Percentiles rank a stretch among this genome's conserved stretches.
Conservation (phyloP, 1,140 invertebrate genomes). For the Lithobius niger region DNA sequence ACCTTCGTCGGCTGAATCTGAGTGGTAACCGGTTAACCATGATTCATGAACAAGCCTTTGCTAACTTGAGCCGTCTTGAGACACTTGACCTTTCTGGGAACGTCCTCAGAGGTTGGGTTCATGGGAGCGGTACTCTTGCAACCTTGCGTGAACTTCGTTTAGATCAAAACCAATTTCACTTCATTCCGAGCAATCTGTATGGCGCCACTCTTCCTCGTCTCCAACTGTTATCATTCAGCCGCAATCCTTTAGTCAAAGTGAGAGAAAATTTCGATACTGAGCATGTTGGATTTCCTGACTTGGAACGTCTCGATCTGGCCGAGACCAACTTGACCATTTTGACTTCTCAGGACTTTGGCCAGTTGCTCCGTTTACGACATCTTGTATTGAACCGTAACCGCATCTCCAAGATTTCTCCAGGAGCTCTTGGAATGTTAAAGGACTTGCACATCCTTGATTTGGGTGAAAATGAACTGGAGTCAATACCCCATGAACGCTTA, state of each 20-base stretch:
- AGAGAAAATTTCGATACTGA: constrained; percentile 18
- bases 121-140: no score
- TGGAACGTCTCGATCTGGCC: constrained; percentile 60
- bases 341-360: constrained; percentile 72
- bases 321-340: constrained; percentile 70
- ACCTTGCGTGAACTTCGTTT: constrained; percentile 54
- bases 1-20: constrained; percentile 34
- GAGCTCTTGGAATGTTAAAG: constrained; percentile 60
- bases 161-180: constrained; percentile 61
- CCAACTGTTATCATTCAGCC: constrained; percentile 60
- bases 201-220: constrained; percentile 54
- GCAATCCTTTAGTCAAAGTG: constrained; percentile 59
- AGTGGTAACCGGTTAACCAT: constrained; percentile 53
- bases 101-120: no score
- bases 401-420: constrained; percentile 65
- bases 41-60: constrained; percentile 60
- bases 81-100: constrained; percentile 61
- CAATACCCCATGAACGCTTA: constrained; percentile 67
- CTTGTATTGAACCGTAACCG: constrained; percentile 58
- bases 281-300: neutral
- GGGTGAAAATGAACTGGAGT: constrained; percentile 66
- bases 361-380: constrained; percentile 62
- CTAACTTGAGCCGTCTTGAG: constrained; percentile 47
- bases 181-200: constrained; percentile 60
- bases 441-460: constrained; percentile 66